Evolutionary conservation across 2,888 invertebrate species (phyloP).

Genomic region (Ptycholaimellus sp.): DNA sequence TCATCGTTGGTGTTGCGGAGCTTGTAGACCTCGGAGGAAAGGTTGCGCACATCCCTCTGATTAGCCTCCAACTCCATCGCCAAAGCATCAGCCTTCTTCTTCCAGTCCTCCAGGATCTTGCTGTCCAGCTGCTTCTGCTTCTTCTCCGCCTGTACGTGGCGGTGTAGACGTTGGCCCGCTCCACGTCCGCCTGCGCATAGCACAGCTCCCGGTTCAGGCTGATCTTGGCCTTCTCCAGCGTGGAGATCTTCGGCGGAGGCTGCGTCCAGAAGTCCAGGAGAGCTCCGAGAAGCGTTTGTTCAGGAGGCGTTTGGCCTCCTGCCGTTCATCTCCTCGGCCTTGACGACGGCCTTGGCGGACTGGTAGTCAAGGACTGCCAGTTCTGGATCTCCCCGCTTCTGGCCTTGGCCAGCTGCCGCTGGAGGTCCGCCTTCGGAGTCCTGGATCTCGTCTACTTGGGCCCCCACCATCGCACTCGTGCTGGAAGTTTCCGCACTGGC

Average conservation of each 20-base stretch:
- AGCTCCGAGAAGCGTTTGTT: conserved; percentile 87
- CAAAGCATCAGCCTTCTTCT: conserved; percentile 85
- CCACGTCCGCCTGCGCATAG: conserved; percentile 41
- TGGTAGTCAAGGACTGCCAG: conserved; percentile 73
- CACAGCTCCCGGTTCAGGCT: conserved; percentile 86
- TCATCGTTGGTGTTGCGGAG: conserved; percentile 19
- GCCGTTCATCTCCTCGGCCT: conserved; percentile 26
- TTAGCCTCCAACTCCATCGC: conserved; percentile 89
- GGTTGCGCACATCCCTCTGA: conserved; percentile 97
- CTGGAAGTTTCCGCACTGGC: conserved; percentile 90
- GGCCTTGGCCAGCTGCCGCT: conserved; percentile 93
- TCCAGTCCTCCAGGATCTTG: conserved; percentile 99
- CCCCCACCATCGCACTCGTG: conserved; percentile 89
- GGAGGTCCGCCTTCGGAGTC: conserved; percentile 66
- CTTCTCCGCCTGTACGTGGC: conserved; percentile 69
- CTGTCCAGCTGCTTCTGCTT: conserved; percentile 98
- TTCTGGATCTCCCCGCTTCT: conserved; percentile 42
- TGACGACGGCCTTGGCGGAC: conserved; percentile 77
- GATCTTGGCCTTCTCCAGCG: conserved; percentile 91
- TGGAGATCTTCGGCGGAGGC: conserved; percentile 91
- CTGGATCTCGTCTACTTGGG: conserved; percentile 21
- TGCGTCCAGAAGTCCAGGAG: conserved; percentile 80
- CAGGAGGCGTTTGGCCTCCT: conserved; percentile 32
- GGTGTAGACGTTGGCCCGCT: conserved; percentile 19
- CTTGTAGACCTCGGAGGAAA: conserved; percentile 72